These are phyloP conservation scores for Sturnus vulgaris DNA, from an alignment of 2,113 vertebrate species.

Conservation along the genomic window DNA sequence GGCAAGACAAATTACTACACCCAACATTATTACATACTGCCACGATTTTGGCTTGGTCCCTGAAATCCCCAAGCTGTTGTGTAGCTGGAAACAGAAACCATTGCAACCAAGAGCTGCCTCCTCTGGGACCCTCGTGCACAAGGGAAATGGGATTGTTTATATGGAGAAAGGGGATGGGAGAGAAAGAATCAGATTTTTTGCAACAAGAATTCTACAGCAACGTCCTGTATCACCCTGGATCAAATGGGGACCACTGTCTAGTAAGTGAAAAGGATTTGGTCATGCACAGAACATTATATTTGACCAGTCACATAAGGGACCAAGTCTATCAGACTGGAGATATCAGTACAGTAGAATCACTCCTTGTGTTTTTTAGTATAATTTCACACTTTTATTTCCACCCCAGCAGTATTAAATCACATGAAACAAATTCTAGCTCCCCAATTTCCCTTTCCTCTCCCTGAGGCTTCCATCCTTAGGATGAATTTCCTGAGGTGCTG, in stretches of 20 bases:
- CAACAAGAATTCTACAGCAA: neutral
- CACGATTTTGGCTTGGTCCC: neutral
- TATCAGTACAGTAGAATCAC: neutral
- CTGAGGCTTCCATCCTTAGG: neutral
- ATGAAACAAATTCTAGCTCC: neutral
- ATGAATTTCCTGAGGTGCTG: neutral
- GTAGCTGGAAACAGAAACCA: neutral
- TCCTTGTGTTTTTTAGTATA: neutral
- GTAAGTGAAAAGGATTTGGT: neutral
- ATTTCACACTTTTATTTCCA: neutral
- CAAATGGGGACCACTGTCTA: neutral
- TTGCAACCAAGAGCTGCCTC: neutral
- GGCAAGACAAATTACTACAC: neutral
- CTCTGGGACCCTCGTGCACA: neutral
- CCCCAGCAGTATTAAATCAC: neutral
- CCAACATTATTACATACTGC: neutral
- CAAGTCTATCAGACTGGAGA: neutral
- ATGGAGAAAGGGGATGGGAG: neutral
- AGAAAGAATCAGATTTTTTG: neutral
- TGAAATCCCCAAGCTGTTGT: neutral
- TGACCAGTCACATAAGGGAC: neutral
- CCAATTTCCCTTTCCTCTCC: neutral
- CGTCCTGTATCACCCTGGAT: neutral
- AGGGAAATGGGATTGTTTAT: neutral
- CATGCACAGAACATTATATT: rapidly evolving